These are phyloP conservation scores for Holotrichia oblita DNA, from an alignment of 1,140 invertebrate genomes.

Conservation along the genomic window DNA sequence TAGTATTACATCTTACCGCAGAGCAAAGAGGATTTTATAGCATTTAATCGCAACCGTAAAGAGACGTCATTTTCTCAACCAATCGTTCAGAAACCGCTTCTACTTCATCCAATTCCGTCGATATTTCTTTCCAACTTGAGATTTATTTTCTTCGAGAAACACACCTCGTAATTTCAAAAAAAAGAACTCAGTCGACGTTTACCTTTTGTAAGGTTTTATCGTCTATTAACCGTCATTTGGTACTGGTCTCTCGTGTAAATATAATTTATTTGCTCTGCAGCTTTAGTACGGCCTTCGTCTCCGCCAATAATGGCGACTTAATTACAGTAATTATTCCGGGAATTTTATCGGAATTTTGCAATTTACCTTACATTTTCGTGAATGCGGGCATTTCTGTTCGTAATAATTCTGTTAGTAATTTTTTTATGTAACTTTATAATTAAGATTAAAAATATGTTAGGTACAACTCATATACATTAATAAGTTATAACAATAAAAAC, in stretches of 20 bases:
- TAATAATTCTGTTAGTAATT: neutral
- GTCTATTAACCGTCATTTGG: neutral
- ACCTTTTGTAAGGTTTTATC: neutral
- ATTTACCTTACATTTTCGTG: neutral
- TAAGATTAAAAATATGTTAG: no score
- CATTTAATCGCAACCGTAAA: neutral
- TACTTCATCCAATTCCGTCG: neutral
- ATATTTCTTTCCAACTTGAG: neutral
- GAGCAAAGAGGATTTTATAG: neutral
- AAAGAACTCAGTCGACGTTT: neutral
- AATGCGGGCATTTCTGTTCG: neutral
- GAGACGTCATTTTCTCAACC: constrained; percentile 7
- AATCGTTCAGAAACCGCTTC: constrained; percentile 5
- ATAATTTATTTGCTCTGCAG: constrained; percentile 7
- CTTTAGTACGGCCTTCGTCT: neutral
- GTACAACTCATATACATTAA: no score
- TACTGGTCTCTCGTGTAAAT: neutral
- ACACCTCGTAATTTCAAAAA: neutral
- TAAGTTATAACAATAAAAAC: no score
- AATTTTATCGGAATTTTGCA: constrained; percentile 13
- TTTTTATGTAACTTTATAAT: neutral
- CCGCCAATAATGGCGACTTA: neutral
- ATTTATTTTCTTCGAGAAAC: neutral
- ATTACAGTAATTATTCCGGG: neutral
- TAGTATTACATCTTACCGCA: neutral